Conservation (phyloP, 1,140 invertebrate genomes). For the Physella acuta region DNA sequence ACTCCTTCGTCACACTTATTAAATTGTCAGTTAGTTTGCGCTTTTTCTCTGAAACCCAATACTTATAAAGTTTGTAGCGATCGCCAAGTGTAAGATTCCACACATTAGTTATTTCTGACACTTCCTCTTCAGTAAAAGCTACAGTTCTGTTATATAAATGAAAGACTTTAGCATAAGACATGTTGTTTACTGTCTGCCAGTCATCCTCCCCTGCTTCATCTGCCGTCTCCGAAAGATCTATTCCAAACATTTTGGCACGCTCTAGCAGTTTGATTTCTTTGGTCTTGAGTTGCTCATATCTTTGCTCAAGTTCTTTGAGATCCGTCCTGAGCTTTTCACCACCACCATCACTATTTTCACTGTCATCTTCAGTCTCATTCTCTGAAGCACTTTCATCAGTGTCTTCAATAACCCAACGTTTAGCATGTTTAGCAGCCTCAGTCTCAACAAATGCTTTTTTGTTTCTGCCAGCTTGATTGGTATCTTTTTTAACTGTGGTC, state of each 20-base stretch:
- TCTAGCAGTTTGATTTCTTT: constrained; percentile 9
- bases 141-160: constrained; percentile 25
- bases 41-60: constrained; percentile 19
- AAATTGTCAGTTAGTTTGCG: not conserved
- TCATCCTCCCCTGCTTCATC: not conserved
- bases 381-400: constrained; percentile 23
- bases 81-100: constrained; percentile 23
- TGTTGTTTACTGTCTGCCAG: not conserved
- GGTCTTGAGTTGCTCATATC: constrained; percentile 25
- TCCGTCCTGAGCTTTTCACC: constrained; percentile 11
- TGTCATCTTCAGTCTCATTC: constrained; percentile 25
- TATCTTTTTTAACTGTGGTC: not conserved
- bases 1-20: not conserved
- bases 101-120: constrained; percentile 10
- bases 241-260: constrained; percentile 12
- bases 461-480: not conserved
- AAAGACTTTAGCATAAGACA: constrained; percentile 28
- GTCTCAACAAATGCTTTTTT: not conserved
- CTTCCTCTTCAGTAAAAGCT: constrained; percentile 26
- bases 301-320: constrained; percentile 18
- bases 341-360: constrained; percentile 1
- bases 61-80: constrained; percentile 24
- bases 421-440: constrained; percentile 1
- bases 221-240: not conserved
- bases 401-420: constrained; percentile 15